Base-by-base conservation (phyloP, 2,888 invertebrate species). In the Eledona agricola region DNA sequence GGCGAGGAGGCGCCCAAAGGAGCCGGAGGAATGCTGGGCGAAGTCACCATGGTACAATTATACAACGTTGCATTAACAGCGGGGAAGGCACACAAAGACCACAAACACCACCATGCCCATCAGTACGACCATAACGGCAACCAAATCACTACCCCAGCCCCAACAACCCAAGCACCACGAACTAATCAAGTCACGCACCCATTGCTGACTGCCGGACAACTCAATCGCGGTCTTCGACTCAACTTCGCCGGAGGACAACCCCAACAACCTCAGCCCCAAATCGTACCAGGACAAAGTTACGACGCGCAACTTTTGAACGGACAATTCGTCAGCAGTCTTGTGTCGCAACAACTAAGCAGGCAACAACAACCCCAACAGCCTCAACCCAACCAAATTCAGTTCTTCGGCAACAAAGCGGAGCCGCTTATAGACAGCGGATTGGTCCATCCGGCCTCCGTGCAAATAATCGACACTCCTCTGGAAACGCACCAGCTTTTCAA, bases 31-130 rank as follows among this genome's bases (percentile, higher is more conserved):
- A 77, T 87, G 63, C 74, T 87, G 47, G 89, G 88, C 1, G 91
- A 92, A 77, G 72, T 92, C 50, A 92, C 92, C 1, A 84, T 92
- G 82, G 74, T 91, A 0, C 90, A 91, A 71, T 73, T 92, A 9
- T 92, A 92, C 76, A 84, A 83, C 51, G 89, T 90, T 0, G 91
- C 91, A 0, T 71, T 92, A 51, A 89, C 89, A 1, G 91, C 91
- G 1, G 92, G 92, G 0, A 92, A 92, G 74, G 91, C 91, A 0
- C 91, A 92, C 76, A 87, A 86, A 59, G 90, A 91, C 68, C 91
- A 92, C 75, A 92, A 91, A 69, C 92, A 92, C 69, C 92, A 92
- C 70, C 91, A 92, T 74, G 90, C 84, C 0, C 90, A 90, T 71
- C 88, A 88, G 65, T 89, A 86, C 68, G 87, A 85, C 65, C 88